phyloP scores from a whole-genome alignment of 2,797 vertebrate species.

The Poeciliopsis gracilis region DNA sequence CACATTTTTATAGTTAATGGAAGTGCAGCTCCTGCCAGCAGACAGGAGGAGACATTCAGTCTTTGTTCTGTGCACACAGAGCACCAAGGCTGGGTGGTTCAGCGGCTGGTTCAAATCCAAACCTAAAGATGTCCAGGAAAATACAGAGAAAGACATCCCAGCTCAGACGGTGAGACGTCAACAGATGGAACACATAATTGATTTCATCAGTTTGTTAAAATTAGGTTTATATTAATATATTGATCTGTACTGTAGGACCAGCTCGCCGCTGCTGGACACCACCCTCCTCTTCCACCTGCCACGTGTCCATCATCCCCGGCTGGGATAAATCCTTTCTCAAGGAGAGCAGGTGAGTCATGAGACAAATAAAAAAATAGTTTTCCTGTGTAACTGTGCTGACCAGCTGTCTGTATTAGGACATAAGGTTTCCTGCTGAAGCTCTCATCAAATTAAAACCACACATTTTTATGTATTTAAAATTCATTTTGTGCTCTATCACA shows the following conservation, averaged over 20 bases:
- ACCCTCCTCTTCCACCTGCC: background rate
- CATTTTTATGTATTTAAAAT: background rate
- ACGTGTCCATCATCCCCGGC: conserved; percentile 44
- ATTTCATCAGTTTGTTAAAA: background rate
- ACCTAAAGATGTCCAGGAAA: conserved; percentile 53
- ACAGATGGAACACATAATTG: background rate
- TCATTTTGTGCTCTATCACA: background rate
- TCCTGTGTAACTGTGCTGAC: background rate
- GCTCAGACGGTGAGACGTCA: conserved; percentile 44
- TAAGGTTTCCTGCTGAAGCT: background rate
- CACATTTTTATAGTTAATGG: too few species aligned
- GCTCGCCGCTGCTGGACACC: background rate
- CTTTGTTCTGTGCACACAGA: conserved; percentile 46
- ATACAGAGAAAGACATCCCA: conserved; percentile 26
- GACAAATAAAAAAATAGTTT: background rate
- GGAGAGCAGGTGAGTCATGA: conserved; percentile 74
- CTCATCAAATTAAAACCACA: background rate
- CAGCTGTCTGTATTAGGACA: background rate
- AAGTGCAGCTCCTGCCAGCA: background rate
- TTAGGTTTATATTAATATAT: conserved; percentile 16
- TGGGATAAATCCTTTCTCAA: conserved; percentile 65
- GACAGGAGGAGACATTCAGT: background rate
- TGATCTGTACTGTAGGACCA: conserved; percentile 59
- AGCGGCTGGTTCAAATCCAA: conserved; percentile 79
- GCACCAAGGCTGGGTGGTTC: conserved; percentile 75